These are phyloP conservation scores for Morinoia aosen DNA, from an alignment of 2,888 invertebrate genomes.

Conservation along the genomic window DNA sequence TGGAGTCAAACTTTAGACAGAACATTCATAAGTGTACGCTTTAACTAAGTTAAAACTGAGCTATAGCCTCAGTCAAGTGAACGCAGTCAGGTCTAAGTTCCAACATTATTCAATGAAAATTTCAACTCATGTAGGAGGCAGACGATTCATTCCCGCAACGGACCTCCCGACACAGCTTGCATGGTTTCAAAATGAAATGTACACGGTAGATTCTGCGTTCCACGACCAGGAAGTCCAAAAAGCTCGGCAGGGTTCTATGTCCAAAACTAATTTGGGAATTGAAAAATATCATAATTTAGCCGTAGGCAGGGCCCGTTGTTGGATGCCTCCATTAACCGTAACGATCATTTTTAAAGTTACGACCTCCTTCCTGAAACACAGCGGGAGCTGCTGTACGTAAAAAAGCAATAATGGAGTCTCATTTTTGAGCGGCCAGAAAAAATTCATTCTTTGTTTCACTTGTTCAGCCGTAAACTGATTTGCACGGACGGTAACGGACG, in stretches of 20 bases:
- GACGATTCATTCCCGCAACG: background rate
- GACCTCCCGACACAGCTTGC: background rate
- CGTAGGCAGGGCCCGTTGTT: background rate
- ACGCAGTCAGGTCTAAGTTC: too few relatives aligned
- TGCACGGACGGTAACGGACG: background rate
- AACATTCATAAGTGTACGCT: too few relatives aligned
- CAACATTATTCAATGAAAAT: too few relatives aligned
- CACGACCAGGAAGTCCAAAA: background rate
- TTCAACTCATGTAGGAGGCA: too few relatives aligned
- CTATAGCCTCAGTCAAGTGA: too few relatives aligned
- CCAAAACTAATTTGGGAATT: background rate
- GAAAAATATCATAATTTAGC: background rate
- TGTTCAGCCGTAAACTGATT: background rate
- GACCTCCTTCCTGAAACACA: background rate
- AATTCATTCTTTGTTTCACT: background rate
- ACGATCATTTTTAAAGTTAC: background rate
- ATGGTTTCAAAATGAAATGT: background rate
- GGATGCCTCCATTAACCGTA: background rate
- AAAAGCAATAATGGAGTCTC: background rate
- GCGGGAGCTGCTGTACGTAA: background rate
- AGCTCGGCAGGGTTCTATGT: background rate
- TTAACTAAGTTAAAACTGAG: too few relatives aligned
- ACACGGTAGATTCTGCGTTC: background rate
- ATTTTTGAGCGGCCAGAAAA: background rate
- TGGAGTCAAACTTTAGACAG: too few relatives aligned